Conservation (phyloP, 2,888 invertebrate species). For the Agonum fuliginosum region DNA sequence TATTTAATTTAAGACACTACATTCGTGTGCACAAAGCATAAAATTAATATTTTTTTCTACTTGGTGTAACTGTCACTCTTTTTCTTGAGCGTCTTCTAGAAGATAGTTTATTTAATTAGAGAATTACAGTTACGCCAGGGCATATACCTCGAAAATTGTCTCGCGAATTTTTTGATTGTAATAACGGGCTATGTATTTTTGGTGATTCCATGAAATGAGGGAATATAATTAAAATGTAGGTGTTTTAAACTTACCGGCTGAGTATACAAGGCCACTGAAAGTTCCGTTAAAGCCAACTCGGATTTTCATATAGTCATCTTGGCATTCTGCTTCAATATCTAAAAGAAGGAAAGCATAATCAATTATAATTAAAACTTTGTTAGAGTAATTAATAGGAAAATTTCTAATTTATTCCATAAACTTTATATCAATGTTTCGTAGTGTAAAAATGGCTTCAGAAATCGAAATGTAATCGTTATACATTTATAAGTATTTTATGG, state of each 20-base stretch:
- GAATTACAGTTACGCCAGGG: slow-evolving; percentile 24
- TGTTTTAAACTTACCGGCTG: slow-evolving; percentile 86
- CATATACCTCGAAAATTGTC: slow-evolving; percentile 15
- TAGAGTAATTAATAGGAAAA: too few species aligned
- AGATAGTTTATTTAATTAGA: slow-evolving; percentile 25
- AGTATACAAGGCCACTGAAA: slow-evolving; percentile 91
- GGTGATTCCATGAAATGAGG: background rate
- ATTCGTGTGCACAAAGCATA: slow-evolving; percentile 6
- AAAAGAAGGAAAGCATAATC: slow-evolving; percentile 70
- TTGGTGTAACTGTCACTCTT: slow-evolving; percentile 14
- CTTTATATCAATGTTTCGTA: too few species aligned
- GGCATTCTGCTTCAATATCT: slow-evolving; percentile 97
- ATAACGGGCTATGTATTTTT: slow-evolving; percentile 3
- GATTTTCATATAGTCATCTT: slow-evolving; percentile 97
- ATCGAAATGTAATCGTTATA: too few species aligned
- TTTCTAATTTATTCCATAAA: too few species aligned
- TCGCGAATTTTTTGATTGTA: background rate
- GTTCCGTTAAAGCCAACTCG: slow-evolving; percentile 94
- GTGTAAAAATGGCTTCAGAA: too few species aligned
- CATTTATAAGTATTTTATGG: too few species aligned
- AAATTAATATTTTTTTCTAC: slow-evolving; percentile 27
- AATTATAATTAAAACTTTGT: background rate
- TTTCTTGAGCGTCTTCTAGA: background rate
- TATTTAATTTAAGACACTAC: background rate
- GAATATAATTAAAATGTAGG: background rate